Base-by-base conservation (phyloP, 2,888 invertebrate genomes). In the Halictus ligatus region DNA sequence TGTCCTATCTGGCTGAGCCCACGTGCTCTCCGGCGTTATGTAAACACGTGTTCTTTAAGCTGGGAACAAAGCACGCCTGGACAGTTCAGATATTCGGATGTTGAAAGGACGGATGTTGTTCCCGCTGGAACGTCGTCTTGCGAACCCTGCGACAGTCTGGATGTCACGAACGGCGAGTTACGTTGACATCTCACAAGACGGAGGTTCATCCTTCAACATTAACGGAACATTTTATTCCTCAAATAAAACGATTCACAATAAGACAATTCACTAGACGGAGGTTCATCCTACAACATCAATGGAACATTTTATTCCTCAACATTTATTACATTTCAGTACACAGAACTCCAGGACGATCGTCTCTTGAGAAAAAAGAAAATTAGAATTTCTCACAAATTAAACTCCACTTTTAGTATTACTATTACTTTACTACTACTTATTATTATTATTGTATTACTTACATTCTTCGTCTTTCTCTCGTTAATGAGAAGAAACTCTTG, bases 31-130 rank as follows among this genome's bases (percentile, higher is more conserved):
- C 40, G 40, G 69, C 40, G 40, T 69, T 40, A 69, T 69, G 69
- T 40, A 69, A 69, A 69, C 69, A 69, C 40, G 69, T 69, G 69
- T 69, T 69, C 69, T 69, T 69, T 69, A 69, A 69, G 69, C 40
- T 69, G 69, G 10, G 40, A 69, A 75, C 50, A 58, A 58, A 58
- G 69, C 40, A n/a, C 69, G 35, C 21, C 21, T 35, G 43, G 69
- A 69, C 69, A 69, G 35, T 40, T 6, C 40, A 12, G 35, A 69
- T 69, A 40, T n/a, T 69, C 4, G 69, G 21, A 69, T 43, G 69
- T 69, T 43, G 69, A n/a, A 69, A 69, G 21, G n/a, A n/a, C n/a
- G n/a, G n/a, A n/a, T n/a, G n/a, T n/a, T n/a, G n/a, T n/a, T n/a
- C n/a, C n/a, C n/a, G n/a, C 8, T 21, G 21, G 43, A 43, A 64